Evolutionary conservation across 2,113 vertebrate genomes (phyloP).

Genomic region (Monarcha castaneiventris): DNA sequence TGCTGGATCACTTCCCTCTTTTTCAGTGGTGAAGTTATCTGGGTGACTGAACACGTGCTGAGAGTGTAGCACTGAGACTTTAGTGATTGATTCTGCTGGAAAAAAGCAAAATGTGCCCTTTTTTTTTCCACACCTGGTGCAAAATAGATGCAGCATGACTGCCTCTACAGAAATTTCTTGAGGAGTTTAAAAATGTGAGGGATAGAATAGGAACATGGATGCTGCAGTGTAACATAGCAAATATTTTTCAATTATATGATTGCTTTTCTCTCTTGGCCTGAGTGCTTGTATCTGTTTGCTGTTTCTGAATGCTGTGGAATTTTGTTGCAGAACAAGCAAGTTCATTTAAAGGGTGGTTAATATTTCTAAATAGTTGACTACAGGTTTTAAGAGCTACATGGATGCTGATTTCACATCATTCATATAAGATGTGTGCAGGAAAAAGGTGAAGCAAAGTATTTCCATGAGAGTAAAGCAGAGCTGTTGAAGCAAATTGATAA

Average conservation of each 20-base stretch:
- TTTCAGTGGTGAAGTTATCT: conserved; percentile 4
- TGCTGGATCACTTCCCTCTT: conserved; percentile 3
- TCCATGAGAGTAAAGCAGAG: neutral
- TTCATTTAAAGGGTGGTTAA: neutral
- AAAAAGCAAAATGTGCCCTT: neutral
- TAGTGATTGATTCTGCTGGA: conserved; percentile 22
- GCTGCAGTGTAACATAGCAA: neutral
- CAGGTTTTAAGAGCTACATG: neutral
- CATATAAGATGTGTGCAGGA: neutral
- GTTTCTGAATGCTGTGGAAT: neutral
- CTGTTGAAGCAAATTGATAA: neutral
- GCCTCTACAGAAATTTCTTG: neutral
- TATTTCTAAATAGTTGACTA: neutral
- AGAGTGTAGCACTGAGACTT: conserved; percentile 19
- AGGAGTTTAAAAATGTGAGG: neutral
- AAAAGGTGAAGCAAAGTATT: neutral
- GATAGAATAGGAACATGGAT: neutral
- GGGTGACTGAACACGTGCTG: neutral
- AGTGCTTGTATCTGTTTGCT: neutral
- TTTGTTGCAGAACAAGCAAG: neutral
- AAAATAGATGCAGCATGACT: neutral
- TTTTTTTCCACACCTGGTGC: neutral
- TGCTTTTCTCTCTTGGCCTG: neutral
- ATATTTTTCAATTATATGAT: neutral
- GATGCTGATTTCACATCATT: neutral